phyloP scores from a whole-genome alignment of 2,113 vertebrate species.

The Oxyura jamaicensis region DNA sequence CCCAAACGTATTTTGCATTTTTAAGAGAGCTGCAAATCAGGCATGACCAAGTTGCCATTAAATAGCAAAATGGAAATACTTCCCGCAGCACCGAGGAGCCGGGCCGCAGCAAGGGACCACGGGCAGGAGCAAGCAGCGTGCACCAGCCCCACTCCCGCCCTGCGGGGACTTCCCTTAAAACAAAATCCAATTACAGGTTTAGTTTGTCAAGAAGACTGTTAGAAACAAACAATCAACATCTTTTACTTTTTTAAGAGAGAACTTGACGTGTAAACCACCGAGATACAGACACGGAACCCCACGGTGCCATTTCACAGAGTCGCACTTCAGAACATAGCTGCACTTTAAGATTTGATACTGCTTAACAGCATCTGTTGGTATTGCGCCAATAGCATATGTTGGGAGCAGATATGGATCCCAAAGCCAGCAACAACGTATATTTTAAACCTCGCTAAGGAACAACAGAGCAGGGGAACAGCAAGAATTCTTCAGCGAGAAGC shows the following conservation, averaged over 20 bases:
- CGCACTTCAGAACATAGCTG: conserved; percentile 27
- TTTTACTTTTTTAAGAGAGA: not conserved
- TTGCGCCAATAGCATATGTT: conserved; percentile 64
- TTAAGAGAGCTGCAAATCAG: not conserved
- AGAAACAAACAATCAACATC: conserved; percentile 2
- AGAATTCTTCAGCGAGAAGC: not conserved
- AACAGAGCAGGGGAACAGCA: conserved; percentile 18
- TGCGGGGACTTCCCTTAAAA: not conserved
- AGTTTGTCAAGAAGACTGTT: not conserved
- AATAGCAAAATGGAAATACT: not conserved
- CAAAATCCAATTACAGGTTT: not conserved
- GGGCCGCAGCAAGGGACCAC: no score
- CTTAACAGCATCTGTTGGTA: conserved; percentile 66
- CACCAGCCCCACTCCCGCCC: not conserved
- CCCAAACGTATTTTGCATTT: not conserved
- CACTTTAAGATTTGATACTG: conserved; percentile 11
- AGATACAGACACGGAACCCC: not conserved
- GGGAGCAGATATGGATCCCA: conserved; percentile 48
- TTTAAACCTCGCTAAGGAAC: conserved; percentile 40
- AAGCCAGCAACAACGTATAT: conserved; percentile 53
- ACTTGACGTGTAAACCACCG: not conserved
- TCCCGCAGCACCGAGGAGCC: no score
- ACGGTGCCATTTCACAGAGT: conserved; percentile 41
- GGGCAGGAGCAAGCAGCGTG: not conserved
- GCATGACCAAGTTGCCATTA: not conserved